Conservation (phyloP, 2,888 invertebrate genomes). For the Trichogramma evanescens region DNA sequence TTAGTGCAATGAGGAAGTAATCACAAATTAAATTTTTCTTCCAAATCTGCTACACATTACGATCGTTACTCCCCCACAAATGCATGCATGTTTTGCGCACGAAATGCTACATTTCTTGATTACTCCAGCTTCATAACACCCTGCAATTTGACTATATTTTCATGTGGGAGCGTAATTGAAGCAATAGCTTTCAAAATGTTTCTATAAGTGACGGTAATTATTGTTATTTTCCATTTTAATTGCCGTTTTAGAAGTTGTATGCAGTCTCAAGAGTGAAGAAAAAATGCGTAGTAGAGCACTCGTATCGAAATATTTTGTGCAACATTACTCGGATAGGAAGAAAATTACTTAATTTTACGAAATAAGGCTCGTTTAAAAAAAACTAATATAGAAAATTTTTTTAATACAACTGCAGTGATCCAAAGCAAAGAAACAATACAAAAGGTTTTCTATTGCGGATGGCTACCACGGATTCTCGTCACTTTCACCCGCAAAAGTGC, state of each 20-base stretch:
- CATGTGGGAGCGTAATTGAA: too few species aligned
- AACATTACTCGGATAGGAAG: background rate
- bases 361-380: background rate
- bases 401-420: background rate
- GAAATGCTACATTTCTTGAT: too few species aligned
- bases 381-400: background rate
- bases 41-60: too few species aligned
- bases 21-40: too few species aligned
- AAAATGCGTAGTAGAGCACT: background rate
- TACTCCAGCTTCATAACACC: too few species aligned
- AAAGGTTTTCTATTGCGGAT: conserved; percentile 13
- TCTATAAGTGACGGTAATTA: background rate
- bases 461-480: conserved; percentile 14
- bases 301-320: background rate
- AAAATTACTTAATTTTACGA: conserved; percentile 17
- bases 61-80: too few species aligned
- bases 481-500: conserved; percentile 14
- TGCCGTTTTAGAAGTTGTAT: background rate
- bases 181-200: too few species aligned
- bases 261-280: background rate
- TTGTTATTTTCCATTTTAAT: background rate
- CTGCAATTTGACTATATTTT: too few species aligned
- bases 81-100: too few species aligned
- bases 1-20: too few species aligned
- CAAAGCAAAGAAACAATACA: background rate